A percentile compares a stretch with the other conserved stretches of the same genome.
These are phyloP conservation scores for Leptodactylus fuscus DNA, from an alignment of 2,113 vertebrate genomes.

Conservation along the genomic window DNA sequence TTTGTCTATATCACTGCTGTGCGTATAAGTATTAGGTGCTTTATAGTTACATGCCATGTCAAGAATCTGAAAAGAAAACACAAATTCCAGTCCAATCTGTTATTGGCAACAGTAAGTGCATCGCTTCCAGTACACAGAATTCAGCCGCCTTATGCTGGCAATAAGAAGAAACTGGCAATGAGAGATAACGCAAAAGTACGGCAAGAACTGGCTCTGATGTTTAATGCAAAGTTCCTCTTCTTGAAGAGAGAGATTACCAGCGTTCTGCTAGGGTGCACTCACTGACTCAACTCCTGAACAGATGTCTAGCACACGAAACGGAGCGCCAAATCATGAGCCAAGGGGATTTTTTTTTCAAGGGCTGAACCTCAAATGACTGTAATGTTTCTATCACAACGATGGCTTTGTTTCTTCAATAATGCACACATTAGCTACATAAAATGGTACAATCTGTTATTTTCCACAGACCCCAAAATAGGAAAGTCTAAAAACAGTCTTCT, in stretches of 20 bases:
- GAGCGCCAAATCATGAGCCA: conserved; percentile 23
- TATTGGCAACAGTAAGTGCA: not conserved
- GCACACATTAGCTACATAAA: not conserved
- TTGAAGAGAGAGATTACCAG: conserved; percentile 12
- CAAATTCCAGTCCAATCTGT: not conserved
- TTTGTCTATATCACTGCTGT: not conserved
- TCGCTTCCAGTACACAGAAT: not conserved
- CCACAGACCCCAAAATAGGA: not conserved
- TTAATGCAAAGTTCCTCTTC: not conserved
- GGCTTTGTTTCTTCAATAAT: conserved; percentile 36
- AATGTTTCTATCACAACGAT: conserved; percentile 34
- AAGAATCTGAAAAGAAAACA: not conserved
- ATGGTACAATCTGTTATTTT: conserved; percentile 38
- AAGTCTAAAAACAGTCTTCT: not conserved
- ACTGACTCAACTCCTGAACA: conserved; percentile 13
- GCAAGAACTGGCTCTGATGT: not conserved
- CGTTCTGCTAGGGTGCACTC: not conserved
- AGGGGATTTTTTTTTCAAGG: conserved; percentile 16
- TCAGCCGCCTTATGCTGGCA: not conserved
- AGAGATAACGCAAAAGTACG: not conserved
- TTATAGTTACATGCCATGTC: not conserved
- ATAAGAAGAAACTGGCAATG: not conserved
- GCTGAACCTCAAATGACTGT: conserved; percentile 13
- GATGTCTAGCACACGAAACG: conserved; percentile 16
- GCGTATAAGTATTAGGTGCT: too few species aligned